Evolutionary conservation across 1,140 invertebrate species (phyloP).

Genomic region (Dinoponera quadriceps): DNA sequence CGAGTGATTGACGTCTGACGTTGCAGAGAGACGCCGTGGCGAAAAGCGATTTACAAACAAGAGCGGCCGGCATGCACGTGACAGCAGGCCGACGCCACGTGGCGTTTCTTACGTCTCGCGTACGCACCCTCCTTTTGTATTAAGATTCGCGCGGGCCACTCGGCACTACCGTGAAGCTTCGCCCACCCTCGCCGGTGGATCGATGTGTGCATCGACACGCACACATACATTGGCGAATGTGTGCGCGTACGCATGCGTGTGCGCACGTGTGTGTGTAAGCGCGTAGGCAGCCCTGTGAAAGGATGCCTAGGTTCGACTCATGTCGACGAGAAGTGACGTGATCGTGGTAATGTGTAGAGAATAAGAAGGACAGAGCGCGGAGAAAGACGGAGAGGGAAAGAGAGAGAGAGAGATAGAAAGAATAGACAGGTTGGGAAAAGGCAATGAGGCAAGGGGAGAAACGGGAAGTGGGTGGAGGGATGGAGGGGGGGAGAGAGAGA

Average conservation of each 20-base stretch:
- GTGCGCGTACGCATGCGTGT: neutral
- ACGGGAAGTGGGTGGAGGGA: neutral
- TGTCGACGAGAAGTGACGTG: constrained; percentile 32
- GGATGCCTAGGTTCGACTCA: constrained; percentile 41
- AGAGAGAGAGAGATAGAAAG: neutral
- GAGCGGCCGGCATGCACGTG: constrained; percentile 56
- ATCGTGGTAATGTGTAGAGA: constrained; percentile 15
- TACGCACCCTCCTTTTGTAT: constrained; percentile 33
- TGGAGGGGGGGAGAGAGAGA: constrained; percentile 4
- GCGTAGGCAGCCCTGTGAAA: constrained; percentile 22
- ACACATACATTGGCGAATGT: neutral
- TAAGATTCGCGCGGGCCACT: constrained; percentile 16
- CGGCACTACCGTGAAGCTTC: constrained; percentile 35
- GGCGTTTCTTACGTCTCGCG: constrained; percentile 56
- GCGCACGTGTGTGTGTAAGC: neutral
- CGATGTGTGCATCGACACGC: constrained; percentile 40
- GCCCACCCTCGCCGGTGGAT: constrained; percentile 15
- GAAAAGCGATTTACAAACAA: constrained; percentile 38
- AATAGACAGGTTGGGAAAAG: neutral
- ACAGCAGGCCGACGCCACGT: constrained; percentile 51
- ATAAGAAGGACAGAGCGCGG: neutral
- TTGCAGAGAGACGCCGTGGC: neutral
- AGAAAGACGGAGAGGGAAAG: constrained; percentile 15
- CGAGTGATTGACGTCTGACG: constrained; percentile 1
- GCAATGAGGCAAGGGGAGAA: neutral